These are phyloP conservation scores for Pomacea canaliculata DNA, from an alignment of 2,888 invertebrate genomes.

Conservation along the genomic window DNA sequence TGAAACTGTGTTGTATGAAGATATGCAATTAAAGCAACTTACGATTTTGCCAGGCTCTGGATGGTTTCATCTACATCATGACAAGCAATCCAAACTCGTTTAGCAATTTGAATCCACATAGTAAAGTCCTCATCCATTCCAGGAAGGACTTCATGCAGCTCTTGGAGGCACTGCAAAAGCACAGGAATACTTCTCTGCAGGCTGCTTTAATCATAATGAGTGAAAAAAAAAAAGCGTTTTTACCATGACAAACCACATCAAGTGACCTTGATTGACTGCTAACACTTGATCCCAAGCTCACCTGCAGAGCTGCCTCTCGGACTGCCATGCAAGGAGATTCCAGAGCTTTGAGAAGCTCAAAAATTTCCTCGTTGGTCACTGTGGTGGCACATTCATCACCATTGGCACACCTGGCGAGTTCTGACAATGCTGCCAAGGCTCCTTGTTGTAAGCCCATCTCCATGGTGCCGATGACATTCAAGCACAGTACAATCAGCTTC, in stretches of 20 bases:
- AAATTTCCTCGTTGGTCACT: constrained; percentile 80
- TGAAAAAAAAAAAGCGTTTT: not conserved
- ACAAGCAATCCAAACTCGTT: constrained; percentile 85
- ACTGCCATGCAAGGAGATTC: constrained; percentile 80
- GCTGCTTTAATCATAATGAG: not conserved
- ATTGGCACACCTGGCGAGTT: constrained; percentile 82
- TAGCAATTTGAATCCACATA: constrained; percentile 74
- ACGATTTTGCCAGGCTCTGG: constrained; percentile 71
- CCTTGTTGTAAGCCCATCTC: constrained; percentile 76
- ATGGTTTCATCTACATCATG: constrained; percentile 86
- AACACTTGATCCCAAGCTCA: constrained; percentile 35
- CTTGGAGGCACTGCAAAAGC: constrained; percentile 74
- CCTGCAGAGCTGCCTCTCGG: constrained; percentile 82
- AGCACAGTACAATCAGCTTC: constrained; percentile 84
- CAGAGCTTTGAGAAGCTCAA: constrained; percentile 81
- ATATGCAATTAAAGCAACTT: constrained; percentile 1
- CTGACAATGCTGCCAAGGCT: constrained; percentile 83
- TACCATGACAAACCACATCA: not conserved
- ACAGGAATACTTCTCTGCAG: not conserved
- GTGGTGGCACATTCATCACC: constrained; percentile 77
- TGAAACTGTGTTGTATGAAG: no score
- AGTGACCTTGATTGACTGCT: no score
- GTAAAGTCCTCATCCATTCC: constrained; percentile 66
- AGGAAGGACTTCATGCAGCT: constrained; percentile 77
- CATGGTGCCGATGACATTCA: constrained; percentile 69